phyloP scores from a whole-genome alignment of 2,888 invertebrate species.

The Drosophila neotestacea region DNA sequence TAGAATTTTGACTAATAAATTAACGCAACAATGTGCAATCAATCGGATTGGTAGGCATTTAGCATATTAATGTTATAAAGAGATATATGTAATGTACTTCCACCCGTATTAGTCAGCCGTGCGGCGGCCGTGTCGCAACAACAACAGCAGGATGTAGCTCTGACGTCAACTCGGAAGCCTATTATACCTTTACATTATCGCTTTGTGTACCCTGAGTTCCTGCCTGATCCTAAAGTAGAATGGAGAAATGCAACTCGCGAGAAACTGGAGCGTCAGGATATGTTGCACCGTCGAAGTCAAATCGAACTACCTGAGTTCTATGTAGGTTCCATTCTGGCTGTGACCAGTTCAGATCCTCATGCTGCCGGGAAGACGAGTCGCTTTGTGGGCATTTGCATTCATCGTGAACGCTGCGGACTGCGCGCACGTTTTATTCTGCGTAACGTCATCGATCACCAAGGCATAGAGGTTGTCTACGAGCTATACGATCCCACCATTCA shows the following conservation, averaged over 20 bases:
- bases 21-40: slow-evolving; percentile 50
- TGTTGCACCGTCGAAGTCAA: slow-evolving; percentile 91
- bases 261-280: slow-evolving; percentile 95
- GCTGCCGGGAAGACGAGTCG: slow-evolving; percentile 92
- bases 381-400: slow-evolving; percentile 94
- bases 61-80: background rate
- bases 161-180: slow-evolving; percentile 41
- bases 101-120: slow-evolving; percentile 52
- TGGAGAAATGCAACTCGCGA: slow-evolving; percentile 93
- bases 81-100: background rate
- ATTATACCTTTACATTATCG: slow-evolving; percentile 87
- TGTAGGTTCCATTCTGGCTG: slow-evolving; percentile 96
- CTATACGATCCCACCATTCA: slow-evolving; percentile 97
- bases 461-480: slow-evolving; percentile 88
- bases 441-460: slow-evolving; percentile 96
- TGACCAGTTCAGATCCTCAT: slow-evolving; percentile 94
- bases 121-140: slow-evolving; percentile 32
- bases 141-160: slow-evolving; percentile 38
- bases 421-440: slow-evolving; percentile 94
- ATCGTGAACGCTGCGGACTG: slow-evolving; percentile 92
- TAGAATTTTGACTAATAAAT: slow-evolving; percentile 44
- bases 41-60: slow-evolving; percentile 64
- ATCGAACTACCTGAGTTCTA: slow-evolving; percentile 99
- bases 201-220: slow-evolving; percentile 94
- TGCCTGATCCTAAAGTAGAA: slow-evolving; percentile 93